phyloP scores from a whole-genome alignment of 1,140 invertebrate species.

The Melanaphis sacchari region DNA sequence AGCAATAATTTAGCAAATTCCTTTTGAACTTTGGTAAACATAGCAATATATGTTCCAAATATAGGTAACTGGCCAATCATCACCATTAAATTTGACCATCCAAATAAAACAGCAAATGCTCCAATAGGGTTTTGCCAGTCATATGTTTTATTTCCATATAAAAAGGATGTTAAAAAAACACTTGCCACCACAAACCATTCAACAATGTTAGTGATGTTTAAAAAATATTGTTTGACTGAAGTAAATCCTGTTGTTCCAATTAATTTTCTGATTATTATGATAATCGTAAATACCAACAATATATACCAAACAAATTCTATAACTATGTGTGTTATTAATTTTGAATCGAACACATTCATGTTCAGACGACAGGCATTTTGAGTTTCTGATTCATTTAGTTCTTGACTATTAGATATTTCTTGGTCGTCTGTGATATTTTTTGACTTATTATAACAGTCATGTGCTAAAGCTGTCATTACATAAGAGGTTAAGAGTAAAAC shows the following conservation, averaged over 20 bases:
- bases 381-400: background rate
- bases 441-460: constrained; percentile 80
- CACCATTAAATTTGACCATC: constrained; percentile 86
- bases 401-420: constrained; percentile 27
- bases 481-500: constrained; percentile 79
- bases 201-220: constrained; percentile 82
- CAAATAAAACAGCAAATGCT: constrained; percentile 81
- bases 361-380: constrained; percentile 67
- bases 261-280: constrained; percentile 78
- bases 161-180: constrained; percentile 80
- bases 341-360: constrained; percentile 76
- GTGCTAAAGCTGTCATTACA: constrained; percentile 77
- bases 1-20: constrained; percentile 84
- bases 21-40: constrained; percentile 84
- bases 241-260: constrained; percentile 79
- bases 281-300: constrained; percentile 74
- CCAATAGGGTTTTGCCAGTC: constrained; percentile 82
- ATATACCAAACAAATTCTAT: constrained; percentile 82
- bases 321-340: constrained; percentile 74
- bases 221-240: constrained; percentile 78
- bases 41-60: constrained; percentile 85
- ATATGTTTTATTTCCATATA: constrained; percentile 78
- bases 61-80: constrained; percentile 85
- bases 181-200: constrained; percentile 85
- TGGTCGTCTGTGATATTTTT: constrained; percentile 65